Evolutionary conservation across 1,140 invertebrate genomes (phyloP), one percentile per base, ranked within the genome.

Genomic region (Vanessa tameamea): DNA sequence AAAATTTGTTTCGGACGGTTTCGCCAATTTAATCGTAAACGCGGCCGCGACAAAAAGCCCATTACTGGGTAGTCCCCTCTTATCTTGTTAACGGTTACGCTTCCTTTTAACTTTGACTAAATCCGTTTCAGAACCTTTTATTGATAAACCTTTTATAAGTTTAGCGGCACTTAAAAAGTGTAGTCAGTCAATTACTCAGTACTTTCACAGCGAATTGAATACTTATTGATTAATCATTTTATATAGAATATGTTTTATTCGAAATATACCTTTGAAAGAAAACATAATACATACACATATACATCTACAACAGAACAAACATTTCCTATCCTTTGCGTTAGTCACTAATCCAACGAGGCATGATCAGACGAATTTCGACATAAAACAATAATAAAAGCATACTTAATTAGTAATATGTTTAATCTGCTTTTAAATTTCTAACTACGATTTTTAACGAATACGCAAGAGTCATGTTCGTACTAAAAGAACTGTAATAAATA

Each of bases 51-150:
- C 84, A 89, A 89, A 88, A 88, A 87, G 82, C 77, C 85, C 81
- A 89, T 89, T 87, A 89, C 82, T 76, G 80, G 48, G 53, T 72
- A 81, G 71, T 79, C 78, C 78, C 72, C 83, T 80, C 84, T 88
- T 87, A 89, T 88, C 86, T 86, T 85, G 87, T 87, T 88, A 87
- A 83, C 82, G 78, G 80, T 68, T 70, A 73, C 69, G 78, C 78
- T 83, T 82, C 82, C 86, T 86, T 89, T 89, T 88, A 89, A 89
- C 81, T 87, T 86, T 82, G 75, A 78, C 78, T 79, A 82, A 87
- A 85, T 85, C 81, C 78, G 78, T 80, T 84, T 75, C 76, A 55
- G 73, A 65, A 50, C 67, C 73, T 76, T 79, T 80, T 81, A 83
- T 82, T 79, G 75, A 81, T 79, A 78, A 78, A 48, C 70, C 66